Evolutionary conservation across 92 coral and sea anemone genomes (phyloP), one percentile per base, ranked within the genome.

Genomic region (Scolanthus callimorphus): DNA sequence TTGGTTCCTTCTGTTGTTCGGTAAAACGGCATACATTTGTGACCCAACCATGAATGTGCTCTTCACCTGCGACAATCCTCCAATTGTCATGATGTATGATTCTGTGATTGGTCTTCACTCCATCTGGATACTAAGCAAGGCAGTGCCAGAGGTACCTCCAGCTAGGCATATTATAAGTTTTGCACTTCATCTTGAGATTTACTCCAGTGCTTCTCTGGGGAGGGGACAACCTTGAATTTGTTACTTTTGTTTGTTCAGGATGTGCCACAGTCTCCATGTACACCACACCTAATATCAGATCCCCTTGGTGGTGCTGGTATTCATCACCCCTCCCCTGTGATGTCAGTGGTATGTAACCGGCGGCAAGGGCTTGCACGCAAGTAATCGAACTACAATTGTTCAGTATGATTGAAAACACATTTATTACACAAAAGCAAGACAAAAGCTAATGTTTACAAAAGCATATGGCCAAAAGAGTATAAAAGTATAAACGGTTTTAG

Each of bases 51-150:
- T 84, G 1, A 82, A 82, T 48, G 79, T 88, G 51, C 71, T 92
- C 37, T 92, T 75, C 55, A 39, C 86, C 8, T 65, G 78, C 60
- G 72, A 75, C 21, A 79, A 72, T 53, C 88, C 92, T 38, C 68
- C 76, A 2, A 41, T 88, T 26, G 85, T 92, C 13, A 83, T 92
- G 89, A 80, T 82, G 48, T 92, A 92, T 24, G 96, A 92, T 70
- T 80, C 81, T 3, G 71, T 76, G 20, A 77, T 81, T 65, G 98
- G 96, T 12, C 76, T 78, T 23, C 98, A 92, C 51, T 88, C 96
- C 10, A 51, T 84, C 17, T 92, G 96, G 96, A 25, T 74, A 51
- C 65, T 84, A 11, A 77, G 74, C 55, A 74, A 60, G 55, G 98
- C 98, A 19, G 68, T 65, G 29, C 88, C 86, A 44, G 96, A 92